A percentile compares a stretch with the other conserved stretches of the same genome.
phyloP scores from a whole-genome alignment of 2,888 invertebrate genomes.

The Octodonta nipae region DNA sequence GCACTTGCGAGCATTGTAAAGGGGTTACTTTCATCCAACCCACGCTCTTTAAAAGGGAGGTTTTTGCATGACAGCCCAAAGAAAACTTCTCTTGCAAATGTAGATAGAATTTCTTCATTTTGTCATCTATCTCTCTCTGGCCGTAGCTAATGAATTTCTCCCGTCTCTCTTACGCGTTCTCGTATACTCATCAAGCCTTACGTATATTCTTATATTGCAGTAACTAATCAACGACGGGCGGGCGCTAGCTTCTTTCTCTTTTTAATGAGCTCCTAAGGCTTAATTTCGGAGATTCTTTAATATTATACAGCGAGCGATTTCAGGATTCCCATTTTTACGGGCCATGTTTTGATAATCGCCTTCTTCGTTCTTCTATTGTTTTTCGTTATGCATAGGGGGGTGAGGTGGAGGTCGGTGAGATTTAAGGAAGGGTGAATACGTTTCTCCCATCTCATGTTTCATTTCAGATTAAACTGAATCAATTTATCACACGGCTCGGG shows the following conservation, averaged over 20 bases:
- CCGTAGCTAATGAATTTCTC: slow-evolving; percentile 7
- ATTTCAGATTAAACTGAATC: too few relatives aligned
- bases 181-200: slow-evolving; percentile 2
- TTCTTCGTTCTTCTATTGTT: too few relatives aligned
- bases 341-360: too few relatives aligned
- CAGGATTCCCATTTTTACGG: too few relatives aligned
- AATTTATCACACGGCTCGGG: too few relatives aligned
- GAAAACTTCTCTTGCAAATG: slow-evolving; percentile 40
- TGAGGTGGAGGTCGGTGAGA: too few relatives aligned
- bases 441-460: too few relatives aligned
- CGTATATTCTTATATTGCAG: slow-evolving; percentile 33
- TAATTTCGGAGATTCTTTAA: too few relatives aligned
- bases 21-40: slow-evolving; percentile 23
- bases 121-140: slow-evolving; percentile 33
- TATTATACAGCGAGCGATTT: too few relatives aligned
- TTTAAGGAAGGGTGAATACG: too few relatives aligned
- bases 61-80: slow-evolving; percentile 35
- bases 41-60: slow-evolving; percentile 24
- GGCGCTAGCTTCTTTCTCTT: slow-evolving; percentile 27
- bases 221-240: slow-evolving; percentile 31
- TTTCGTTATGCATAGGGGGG: too few relatives aligned
- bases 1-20: slow-evolving; percentile 27
- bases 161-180: slow-evolving; percentile 10
- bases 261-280: slow-evolving; percentile 29
- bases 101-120: slow-evolving; percentile 51